phyloP scores from a whole-genome alignment of 2,113 vertebrate species.

The Heterochromis multidens region DNA sequence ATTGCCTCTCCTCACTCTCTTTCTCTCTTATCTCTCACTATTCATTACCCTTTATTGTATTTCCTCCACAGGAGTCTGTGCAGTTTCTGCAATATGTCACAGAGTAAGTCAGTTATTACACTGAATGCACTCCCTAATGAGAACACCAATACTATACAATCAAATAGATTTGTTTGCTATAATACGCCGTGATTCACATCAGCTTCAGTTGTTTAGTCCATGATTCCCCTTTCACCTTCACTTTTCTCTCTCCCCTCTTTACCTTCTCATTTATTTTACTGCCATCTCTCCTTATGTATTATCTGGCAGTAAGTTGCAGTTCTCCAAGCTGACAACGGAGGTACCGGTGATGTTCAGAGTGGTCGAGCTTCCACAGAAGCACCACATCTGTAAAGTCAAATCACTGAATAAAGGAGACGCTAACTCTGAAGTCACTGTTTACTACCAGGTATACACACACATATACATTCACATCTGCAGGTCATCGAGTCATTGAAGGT shows the following conservation, averaged over 20 bases:
- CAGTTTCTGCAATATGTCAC: slow-evolving; percentile 77
- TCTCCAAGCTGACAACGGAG: slow-evolving; percentile 77
- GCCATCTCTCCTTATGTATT: not conserved
- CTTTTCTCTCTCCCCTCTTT: not conserved
- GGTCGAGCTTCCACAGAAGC: slow-evolving; percentile 84
- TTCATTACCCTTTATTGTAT: slow-evolving; percentile 40
- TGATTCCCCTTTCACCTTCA: not conserved
- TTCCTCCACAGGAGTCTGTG: slow-evolving; percentile 67
- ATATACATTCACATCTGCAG: not conserved
- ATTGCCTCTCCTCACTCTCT: not conserved
- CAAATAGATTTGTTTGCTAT: slow-evolving; percentile 35
- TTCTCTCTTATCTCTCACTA: not conserved
- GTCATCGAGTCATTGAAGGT: not conserved
- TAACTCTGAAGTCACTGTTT: slow-evolving; percentile 96
- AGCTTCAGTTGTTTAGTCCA: not conserved
- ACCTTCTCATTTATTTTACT: not conserved
- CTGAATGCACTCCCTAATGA: slow-evolving; percentile 24
- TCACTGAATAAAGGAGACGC: slow-evolving; percentile 90
- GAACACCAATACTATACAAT: slow-evolving; percentile 17
- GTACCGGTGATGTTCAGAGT: slow-evolving; percentile 93
- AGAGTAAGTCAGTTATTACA: slow-evolving; percentile 68
- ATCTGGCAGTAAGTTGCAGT: slow-evolving; percentile 85
- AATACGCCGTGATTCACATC: slow-evolving; percentile 19
- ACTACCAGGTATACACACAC: slow-evolving; percentile 85
- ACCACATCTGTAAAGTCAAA: slow-evolving; percentile 93